Evolutionary conservation across 2,888 invertebrate genomes (phyloP), one percentile per base, ranked within the genome.

Genomic region (Amblyjoppa proteus): DNA sequence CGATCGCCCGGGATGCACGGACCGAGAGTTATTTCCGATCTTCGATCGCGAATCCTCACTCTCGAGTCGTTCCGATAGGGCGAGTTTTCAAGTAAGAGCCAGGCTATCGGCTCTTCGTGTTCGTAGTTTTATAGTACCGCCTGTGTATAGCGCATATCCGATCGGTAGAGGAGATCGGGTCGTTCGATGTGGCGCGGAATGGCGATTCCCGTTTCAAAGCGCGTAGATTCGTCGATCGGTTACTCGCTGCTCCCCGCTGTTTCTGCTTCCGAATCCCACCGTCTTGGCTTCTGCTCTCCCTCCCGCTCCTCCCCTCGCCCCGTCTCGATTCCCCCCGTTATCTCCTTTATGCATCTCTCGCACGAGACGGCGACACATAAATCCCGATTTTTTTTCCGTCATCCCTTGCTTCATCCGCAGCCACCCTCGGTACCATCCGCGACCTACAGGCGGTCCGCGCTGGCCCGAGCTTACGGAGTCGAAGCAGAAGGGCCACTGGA

Each of bases 311-410:
- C 58, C 45, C 9, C 66, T 64, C 66, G 58, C 76, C 45, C 66
- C 31, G 34, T 73, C 80, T 78, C 71, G 45, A 61, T 81, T 41
- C 45, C 28, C 34, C 9, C 45, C n/a, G 64, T 41, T 79, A 45
- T 74, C 56, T 20, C 69, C 73, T 51, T 80, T 45, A 64, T 25
- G 51, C 56, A 64, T 66, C 38, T 53, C 58, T 49, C 61, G 5
- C 64, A 13, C 66, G 61, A 69, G 78, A 85, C 87, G 85, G 81
- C 81, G 82, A 86, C 84, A 79, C 86, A 87, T 86, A 87, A 87
- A 87, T 87, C 86, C 66, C 41, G 77, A 81, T 79, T 87, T 85
- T 87, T 86, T 83, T 79, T 38, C 45, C 49, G n/a, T 41, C 45
- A 20, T 71, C 51, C 4, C 64, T 70, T 53, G 83, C 77, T 79